These are phyloP conservation scores for Graptemys geographica DNA, from an alignment of 2,797 vertebrate species.

Conservation along the genomic window DNA sequence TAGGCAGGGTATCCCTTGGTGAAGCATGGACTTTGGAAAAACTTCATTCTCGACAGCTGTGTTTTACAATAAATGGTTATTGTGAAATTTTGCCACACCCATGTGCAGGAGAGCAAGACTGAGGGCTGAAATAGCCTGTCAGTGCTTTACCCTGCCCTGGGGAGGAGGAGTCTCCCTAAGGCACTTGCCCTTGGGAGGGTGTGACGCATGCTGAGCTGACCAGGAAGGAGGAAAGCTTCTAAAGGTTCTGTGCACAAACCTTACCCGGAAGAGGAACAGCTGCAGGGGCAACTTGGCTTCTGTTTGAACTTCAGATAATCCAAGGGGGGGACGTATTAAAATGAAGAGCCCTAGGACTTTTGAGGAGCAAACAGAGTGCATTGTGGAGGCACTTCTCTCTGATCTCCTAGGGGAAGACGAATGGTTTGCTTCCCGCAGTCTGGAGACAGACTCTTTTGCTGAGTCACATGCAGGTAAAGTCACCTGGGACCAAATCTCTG, in stretches of 20 bases:
- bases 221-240: not conserved
- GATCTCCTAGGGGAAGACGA: not conserved
- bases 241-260: not conserved
- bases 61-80: accelerated
- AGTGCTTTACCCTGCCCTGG: accelerated
- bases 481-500: not conserved
- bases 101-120: not conserved
- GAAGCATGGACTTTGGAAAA: not conserved
- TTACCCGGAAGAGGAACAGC: not conserved
- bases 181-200: not conserved
- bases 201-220: not conserved
- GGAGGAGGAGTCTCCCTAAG: not conserved
- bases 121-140: too few relatives aligned
- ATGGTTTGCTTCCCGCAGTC: accelerated
- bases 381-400: slow-evolving; percentile 45
- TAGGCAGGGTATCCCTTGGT: not conserved
- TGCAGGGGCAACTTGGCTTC: not conserved
- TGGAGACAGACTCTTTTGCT: accelerated
- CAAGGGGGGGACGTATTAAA: not conserved
- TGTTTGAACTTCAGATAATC: accelerated
- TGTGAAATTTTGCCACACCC: not conserved
- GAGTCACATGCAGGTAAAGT: slow-evolving; percentile 51
- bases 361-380: slow-evolving; percentile 61
- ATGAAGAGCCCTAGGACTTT: slow-evolving; percentile 63
- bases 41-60: not conserved